These are phyloP conservation scores for Enteromius treurensis DNA, from an alignment of 2,797 vertebrate genomes.

Conservation along the genomic window DNA sequence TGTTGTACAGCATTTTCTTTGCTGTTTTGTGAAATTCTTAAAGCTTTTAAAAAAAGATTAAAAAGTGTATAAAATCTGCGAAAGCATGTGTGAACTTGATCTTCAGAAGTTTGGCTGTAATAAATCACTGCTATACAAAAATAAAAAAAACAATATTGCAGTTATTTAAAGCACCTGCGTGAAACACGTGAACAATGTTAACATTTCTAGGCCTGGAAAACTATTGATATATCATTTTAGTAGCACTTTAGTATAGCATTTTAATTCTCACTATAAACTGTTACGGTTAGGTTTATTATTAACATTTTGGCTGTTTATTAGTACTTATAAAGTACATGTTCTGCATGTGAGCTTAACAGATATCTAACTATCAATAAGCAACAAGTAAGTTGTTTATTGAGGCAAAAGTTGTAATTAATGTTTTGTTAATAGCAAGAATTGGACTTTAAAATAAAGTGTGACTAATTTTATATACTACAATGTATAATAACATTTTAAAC, in stretches of 20 bases:
- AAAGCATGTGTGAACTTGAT: slow-evolving; percentile 12
- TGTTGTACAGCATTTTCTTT: background rate
- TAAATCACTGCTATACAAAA: background rate
- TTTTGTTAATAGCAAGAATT: too few relatives aligned
- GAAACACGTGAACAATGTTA: background rate
- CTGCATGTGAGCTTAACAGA: too few relatives aligned
- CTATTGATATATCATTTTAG: background rate
- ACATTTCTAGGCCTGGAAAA: background rate
- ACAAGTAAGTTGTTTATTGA: too few relatives aligned
- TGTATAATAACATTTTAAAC: background rate
- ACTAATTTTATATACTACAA: background rate
- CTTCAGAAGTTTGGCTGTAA: background rate
- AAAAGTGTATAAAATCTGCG: slow-evolving; percentile 19
- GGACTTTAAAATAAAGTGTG: too few relatives aligned
- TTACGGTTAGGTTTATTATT: too few relatives aligned
- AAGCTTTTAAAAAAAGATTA: background rate
- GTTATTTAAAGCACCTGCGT: background rate
- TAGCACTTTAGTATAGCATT: too few relatives aligned
- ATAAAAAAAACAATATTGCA: background rate
- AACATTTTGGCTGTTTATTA: too few relatives aligned
- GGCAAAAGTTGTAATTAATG: too few relatives aligned
- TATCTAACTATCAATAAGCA: too few relatives aligned
- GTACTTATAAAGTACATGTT: too few relatives aligned
- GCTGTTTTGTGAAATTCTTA: background rate
- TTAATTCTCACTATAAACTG: too few relatives aligned